Percentiles rank a stretch among this genome's conserved stretches.
Conservation (phyloP, 1,140 invertebrate genomes). For the Limonius californicus region DNA sequence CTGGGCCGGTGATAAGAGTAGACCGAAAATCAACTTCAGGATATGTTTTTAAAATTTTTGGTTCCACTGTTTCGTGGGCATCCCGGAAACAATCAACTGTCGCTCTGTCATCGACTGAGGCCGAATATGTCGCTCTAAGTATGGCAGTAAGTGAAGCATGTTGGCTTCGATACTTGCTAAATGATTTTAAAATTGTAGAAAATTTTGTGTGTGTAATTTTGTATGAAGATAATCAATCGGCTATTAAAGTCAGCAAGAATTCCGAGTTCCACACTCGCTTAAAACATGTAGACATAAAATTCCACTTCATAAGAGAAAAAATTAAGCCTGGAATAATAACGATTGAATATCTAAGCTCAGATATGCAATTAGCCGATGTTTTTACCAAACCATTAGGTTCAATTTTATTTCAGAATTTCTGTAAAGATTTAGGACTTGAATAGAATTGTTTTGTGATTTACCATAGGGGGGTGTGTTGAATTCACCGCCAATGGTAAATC, state of each 20-base stretch:
- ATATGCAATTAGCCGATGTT: too few species aligned
- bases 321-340: constrained; percentile 1
- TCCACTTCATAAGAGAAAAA: constrained; percentile 29
- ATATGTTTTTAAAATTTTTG: constrained; percentile 37
- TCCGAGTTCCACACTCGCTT: constrained; percentile 19
- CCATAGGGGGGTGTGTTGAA: too few species aligned
- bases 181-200: constrained; percentile 5
- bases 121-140: constrained; percentile 38
- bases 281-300: constrained; percentile 36
- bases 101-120: constrained; percentile 42
- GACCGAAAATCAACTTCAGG: constrained; percentile 47
- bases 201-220: neutral
- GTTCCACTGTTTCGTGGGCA: constrained; percentile 24
- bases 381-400: neutral
- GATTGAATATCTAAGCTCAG: too few species aligned
- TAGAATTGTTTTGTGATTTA: too few species aligned
- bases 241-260: neutral
- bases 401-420: too few species aligned
- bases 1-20: constrained; percentile 39
- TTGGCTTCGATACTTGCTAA: constrained; percentile 33
- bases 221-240: constrained; percentile 13
- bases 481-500: too few species aligned
- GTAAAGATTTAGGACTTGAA: constrained; percentile 2
- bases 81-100: constrained; percentile 30
- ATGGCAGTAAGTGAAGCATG: constrained; percentile 28